A percentile compares a stretch with the other conserved stretches of the same genome.
Conservation (phyloP, 1,140 invertebrate genomes). For the Cotesia vestalis region DNA sequence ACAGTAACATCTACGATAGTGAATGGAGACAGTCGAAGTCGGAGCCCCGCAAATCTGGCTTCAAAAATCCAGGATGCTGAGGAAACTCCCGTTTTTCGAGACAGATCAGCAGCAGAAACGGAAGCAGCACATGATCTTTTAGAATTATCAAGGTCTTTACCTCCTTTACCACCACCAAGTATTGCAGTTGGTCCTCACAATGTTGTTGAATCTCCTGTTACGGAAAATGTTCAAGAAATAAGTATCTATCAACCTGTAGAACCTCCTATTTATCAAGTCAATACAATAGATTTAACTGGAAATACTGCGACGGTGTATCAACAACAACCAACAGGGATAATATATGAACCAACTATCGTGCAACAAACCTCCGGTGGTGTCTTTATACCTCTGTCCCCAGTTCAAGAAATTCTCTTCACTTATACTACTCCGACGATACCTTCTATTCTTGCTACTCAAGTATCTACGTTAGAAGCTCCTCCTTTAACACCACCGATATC, state of each 20-base stretch:
- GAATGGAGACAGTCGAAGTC: not conserved
- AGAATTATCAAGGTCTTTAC: constrained; percentile 81
- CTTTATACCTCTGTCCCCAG: constrained; percentile 59
- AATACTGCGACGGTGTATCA: constrained; percentile 37
- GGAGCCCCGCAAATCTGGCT: constrained; percentile 5
- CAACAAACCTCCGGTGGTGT: constrained; percentile 56
- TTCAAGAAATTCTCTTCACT: constrained; percentile 61
- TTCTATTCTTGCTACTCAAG: constrained; percentile 52
- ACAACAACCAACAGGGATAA: constrained; percentile 52
- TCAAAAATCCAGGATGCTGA: constrained; percentile 12
- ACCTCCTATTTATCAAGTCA: constrained; percentile 61
- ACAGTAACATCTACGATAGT: constrained; percentile 5
- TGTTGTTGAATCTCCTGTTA: constrained; percentile 60
- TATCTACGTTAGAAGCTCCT: constrained; percentile 51
- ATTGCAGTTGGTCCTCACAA: constrained; percentile 65
- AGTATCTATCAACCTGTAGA: constrained; percentile 60
- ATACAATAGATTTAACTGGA: constrained; percentile 51
- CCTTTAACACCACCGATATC: constrained; percentile 75
- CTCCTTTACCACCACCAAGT: constrained; percentile 75
- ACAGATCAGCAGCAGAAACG: constrained; percentile 79
- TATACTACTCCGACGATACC: constrained; percentile 59
- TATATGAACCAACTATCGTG: constrained; percentile 57
- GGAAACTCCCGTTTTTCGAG: constrained; percentile 64
- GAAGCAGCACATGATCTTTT: constrained; percentile 87
- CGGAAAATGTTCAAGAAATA: constrained; percentile 62